Evolutionary conservation across 2,888 invertebrate genomes (phyloP).

Genomic region (Tethea ocularis): DNA sequence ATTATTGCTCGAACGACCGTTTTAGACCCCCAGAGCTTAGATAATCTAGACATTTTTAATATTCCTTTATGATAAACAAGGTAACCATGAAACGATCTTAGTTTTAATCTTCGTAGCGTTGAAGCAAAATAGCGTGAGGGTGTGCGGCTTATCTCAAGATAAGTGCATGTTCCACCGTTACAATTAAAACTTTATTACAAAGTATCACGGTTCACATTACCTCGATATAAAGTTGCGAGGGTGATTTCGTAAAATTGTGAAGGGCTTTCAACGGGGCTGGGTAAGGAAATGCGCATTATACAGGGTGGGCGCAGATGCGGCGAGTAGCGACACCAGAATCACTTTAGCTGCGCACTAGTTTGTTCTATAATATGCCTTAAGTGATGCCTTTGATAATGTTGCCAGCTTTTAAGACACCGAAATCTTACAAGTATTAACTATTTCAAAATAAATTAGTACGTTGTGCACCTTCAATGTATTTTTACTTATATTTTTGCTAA

Average conservation of each 20-base stretch:
- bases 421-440: not conserved
- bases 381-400: not conserved
- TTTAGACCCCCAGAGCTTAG: too few relatives aligned
- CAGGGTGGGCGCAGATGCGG: not conserved
- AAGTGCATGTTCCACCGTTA: not conserved
- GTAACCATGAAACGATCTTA: not conserved
- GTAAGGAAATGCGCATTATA: constrained; percentile 5
- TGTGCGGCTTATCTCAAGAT: not conserved
- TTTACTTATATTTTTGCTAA: too few relatives aligned
- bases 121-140: not conserved
- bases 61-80: not conserved
- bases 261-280: not conserved
- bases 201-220: not conserved
- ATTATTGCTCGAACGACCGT: too few relatives aligned
- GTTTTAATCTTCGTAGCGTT: not conserved
- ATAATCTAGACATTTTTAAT: not conserved
- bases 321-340: not conserved
- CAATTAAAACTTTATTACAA: not conserved
- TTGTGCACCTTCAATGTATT: too few relatives aligned
- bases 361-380: not conserved
- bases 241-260: constrained; percentile 1
- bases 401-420: not conserved
- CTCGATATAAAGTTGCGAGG: not conserved
- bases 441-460: too few relatives aligned
- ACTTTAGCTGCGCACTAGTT: not conserved